Evolutionary conservation across 2,888 invertebrate species (phyloP), one percentile per base, ranked within the genome.

Genomic region (Nymphalis urticae): DNA sequence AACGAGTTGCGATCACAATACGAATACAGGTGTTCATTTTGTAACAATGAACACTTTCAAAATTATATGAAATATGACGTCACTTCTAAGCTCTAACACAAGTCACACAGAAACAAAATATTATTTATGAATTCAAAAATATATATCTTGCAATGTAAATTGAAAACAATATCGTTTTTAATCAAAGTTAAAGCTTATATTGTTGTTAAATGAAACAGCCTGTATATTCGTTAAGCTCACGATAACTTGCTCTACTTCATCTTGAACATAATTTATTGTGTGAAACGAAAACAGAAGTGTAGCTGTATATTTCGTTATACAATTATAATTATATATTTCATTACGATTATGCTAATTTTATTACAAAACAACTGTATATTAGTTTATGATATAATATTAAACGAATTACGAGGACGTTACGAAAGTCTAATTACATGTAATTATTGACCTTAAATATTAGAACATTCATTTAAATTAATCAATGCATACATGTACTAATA

Each of bases 201-300:
- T 54, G 13, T n/a, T 27, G 3, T 27, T 58, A 42, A 66, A 58
- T 13, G 17, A 21, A 27, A 77, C 85, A 84, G 13, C 72, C 81
- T 84, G 81, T 86, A 83, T 72, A 63, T 72, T 70, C 71, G 71
- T 77, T 60, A 58, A 70, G 75, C 78, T 78, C 77, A 80, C 81
- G 80, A 81, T 79, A 82, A 82, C 83, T 82, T 82, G 85, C 80
- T 88, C 86, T 79, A 85, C 81, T 82, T 85, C 76, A 80, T 78
- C 75, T 76, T 75, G 74, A 79, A 82, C 78, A 83, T 87, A 86
- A 87, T 88, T 88, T 86, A 89, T 82, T 85, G 85, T 88, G 88
- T 81, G 88, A 89, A 81, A 81, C 78, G 81, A 81, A 77, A 79
- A 77, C 81, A 79, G 79, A 73, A 70, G 78, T 75, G 72, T 77